Base-by-base conservation (phyloP, 1,140 invertebrate species). In the Drosophila pachea region DNA sequence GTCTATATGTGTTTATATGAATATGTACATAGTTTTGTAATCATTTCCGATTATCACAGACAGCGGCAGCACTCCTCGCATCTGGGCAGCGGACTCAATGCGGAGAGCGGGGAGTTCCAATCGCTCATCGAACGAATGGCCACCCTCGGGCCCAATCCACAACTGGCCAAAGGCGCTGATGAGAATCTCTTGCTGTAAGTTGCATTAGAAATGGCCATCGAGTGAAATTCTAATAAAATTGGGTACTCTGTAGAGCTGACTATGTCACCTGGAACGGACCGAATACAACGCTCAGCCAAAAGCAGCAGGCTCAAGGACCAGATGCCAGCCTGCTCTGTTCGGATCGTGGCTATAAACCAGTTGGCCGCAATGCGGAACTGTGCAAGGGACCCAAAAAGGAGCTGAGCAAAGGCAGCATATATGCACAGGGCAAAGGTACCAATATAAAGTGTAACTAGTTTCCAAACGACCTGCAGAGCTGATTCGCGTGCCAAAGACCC, bases 241-340 rank as follows among this genome's bases (percentile, higher is more conserved):
- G n/a, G 2, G 1, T 2, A 7, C 2, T n/a, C 7, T 4, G 89
- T 59, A 94, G 94, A 55, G 91, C 92, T 29, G 93, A 94, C 76
- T 94, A 94, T 87, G 91, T 93, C 11, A 92, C 93, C 8, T 94
- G 93, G 93, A 92, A 92, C 69, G 93, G 94, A 12, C 91, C 93
- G 8, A 92, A 94, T 89, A 90, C 91, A 6, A 89, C 86, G 64
- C 79, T 93, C 8, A 73, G 49, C 33, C 90, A 87, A 68, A 76
- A 75, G 47, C 84, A 63, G 86, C 68, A 91, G n/a, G 90, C 92
- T 0, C 89, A 90, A 66, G 94, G 94, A 2, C 87, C 92, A 0
- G 91, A 94, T 86, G 32, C 83, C 22, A 87, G 66, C 16, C 76
- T 93, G 7, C 72, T 92, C 12, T 75, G 78, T 8, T 79, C 78